Evolutionary conservation across 2,888 invertebrate genomes (phyloP).

Genomic region (Sminthurinus aureus): DNA sequence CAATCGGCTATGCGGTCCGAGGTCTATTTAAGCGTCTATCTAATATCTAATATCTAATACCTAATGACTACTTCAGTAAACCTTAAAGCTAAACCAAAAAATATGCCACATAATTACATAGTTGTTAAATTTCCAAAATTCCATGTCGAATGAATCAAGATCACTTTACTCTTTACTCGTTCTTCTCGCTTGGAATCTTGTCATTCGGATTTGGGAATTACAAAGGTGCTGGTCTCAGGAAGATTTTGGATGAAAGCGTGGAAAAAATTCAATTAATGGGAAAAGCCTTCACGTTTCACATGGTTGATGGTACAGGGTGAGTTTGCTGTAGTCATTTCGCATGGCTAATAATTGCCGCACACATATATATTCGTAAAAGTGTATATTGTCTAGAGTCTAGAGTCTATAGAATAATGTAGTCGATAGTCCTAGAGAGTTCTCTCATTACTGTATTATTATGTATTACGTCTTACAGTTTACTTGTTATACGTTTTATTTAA

Average conservation of each 20-base stretch:
- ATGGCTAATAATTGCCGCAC: neutral
- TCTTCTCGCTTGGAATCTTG: neutral
- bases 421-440: no score
- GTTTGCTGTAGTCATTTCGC: neutral
- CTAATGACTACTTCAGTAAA: neutral
- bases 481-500: neutral
- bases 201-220: neutral
- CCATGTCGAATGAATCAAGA: neutral
- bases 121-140: neutral
- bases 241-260: neutral
- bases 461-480: neutral
- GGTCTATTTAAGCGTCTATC: no score
- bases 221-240: slow-evolving; percentile 11
- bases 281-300: neutral
- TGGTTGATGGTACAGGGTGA: neutral
- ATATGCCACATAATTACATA: neutral
- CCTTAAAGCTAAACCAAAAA: neutral
- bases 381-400: no score
- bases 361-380: neutral
- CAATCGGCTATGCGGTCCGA: no score
- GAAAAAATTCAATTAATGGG: neutral
- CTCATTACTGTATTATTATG: no score
- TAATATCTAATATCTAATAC: neutral
- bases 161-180: neutral
- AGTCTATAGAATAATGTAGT: no score